phyloP scores from a whole-genome alignment of 2,888 invertebrate species.

The Ornithoptera priamus region DNA sequence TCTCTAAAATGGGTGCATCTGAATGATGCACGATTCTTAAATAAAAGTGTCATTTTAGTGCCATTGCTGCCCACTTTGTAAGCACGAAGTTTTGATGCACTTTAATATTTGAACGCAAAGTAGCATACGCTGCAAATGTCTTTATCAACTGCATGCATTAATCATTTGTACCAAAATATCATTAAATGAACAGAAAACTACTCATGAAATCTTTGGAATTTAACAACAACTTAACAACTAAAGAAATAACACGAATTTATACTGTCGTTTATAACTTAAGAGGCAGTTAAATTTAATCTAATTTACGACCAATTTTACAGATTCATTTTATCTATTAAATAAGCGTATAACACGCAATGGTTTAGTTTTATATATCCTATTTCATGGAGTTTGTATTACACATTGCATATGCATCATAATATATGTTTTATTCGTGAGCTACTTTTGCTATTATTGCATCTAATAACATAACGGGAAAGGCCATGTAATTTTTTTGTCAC shows the following conservation, averaged over 20 bases:
- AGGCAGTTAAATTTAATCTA: background rate
- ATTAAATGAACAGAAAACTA: too few species aligned
- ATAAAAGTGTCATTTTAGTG: constrained; percentile 62
- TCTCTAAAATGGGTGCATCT: constrained; percentile 34
- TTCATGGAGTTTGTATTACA: background rate
- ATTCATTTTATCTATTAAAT: background rate
- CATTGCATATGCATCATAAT: background rate
- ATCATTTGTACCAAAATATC: background rate
- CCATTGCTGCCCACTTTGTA: constrained; percentile 42
- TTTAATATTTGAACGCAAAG: background rate
- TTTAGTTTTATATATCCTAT: background rate
- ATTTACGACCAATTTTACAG: constrained; percentile 3
- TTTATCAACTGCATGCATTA: background rate
- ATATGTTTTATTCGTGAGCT: too few species aligned
- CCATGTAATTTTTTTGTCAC: too few species aligned
- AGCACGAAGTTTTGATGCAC: constrained; percentile 30
- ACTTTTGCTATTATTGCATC: too few species aligned
- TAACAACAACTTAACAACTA: background rate
- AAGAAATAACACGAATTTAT: background rate
- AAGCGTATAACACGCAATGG: background rate
- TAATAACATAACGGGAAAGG: too few species aligned
- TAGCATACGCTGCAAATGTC: background rate
- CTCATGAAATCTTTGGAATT: background rate
- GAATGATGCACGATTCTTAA: constrained; percentile 61
- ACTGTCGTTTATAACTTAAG: background rate